Evolutionary conservation across 92 coral and sea anemone species (phyloP).

Genomic region (Umimayanthus chanpuru): DNA sequence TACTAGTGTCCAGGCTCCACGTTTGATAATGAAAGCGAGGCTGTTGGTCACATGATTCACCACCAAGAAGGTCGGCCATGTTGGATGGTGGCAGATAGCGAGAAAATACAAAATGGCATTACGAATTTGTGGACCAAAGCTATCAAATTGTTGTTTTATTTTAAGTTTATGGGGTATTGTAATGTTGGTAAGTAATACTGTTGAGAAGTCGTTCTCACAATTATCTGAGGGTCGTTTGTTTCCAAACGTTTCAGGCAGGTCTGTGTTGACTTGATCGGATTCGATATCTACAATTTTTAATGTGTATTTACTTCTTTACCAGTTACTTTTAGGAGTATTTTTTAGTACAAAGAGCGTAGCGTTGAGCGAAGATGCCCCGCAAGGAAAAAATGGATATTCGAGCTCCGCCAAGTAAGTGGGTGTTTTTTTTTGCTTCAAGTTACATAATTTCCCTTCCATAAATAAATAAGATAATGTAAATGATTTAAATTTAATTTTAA

Average conservation of each 20-base stretch:
- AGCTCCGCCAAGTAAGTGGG: conserved; percentile 73
- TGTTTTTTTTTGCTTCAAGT: neutral
- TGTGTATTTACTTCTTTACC: conserved; percentile 12
- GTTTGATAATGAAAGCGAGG: conserved; percentile 33
- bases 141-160: conserved; percentile 89
- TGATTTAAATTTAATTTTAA: neutral
- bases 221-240: neutral
- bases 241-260: neutral
- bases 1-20: conserved; percentile 14
- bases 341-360: conserved; percentile 88
- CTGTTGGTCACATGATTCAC: conserved; percentile 60
- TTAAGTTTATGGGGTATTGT: conserved; percentile 96
- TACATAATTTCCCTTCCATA: no score
- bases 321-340: conserved; percentile 91
- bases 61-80: conserved; percentile 64
- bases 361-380: conserved; percentile 77
- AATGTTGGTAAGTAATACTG: conserved; percentile 80
- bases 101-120: conserved; percentile 44
- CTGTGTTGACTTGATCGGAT: neutral
- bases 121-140: conserved; percentile 89
- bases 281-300: neutral
- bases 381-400: conserved; percentile 67
- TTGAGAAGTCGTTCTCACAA: neutral
- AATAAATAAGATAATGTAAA: neutral
- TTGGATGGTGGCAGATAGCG: conserved; percentile 40